These are phyloP conservation scores for Sebastes nivosus DNA, from an alignment of 2,797 vertebrate genomes.

Conservation along the genomic window DNA sequence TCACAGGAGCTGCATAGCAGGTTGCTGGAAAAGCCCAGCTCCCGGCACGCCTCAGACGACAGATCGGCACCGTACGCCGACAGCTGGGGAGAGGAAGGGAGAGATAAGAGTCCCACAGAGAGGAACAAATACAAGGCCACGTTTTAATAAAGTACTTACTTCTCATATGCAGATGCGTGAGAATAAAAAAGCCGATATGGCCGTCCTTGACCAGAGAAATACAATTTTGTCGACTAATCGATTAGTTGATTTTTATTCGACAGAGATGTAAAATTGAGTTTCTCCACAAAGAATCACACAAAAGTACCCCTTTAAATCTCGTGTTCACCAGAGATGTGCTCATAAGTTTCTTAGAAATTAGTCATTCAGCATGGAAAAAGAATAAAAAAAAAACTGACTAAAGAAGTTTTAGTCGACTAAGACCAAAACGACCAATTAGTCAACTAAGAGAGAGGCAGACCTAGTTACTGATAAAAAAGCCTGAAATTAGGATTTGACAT, in stretches of 20 bases:
- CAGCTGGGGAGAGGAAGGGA: constrained; percentile 77
- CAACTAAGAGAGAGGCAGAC: no score
- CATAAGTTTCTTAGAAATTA: neutral
- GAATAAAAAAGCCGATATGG: neutral
- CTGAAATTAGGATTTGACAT: neutral
- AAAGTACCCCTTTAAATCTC: no score
- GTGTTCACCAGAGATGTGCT: neutral
- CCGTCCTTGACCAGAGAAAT: neutral
- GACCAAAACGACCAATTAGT: neutral
- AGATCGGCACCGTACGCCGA: constrained; percentile 87
- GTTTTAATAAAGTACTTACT: neutral
- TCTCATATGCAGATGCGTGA: neutral
- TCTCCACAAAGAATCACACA: no score
- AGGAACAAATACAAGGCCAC: neutral
- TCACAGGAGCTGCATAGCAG: constrained; percentile 97
- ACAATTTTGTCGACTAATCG: neutral
- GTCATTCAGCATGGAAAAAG: neutral
- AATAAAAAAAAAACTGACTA: neutral
- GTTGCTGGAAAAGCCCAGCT: constrained; percentile 97
- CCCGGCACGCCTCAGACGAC: constrained; percentile 94
- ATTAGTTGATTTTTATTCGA: no score
- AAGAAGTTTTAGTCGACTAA: neutral
- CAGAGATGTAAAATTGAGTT: no score
- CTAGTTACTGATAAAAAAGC: neutral
- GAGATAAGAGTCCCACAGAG: neutral